Base-by-base conservation (phyloP, 1,140 invertebrate genomes). In the Portunus trituberculatus region DNA sequence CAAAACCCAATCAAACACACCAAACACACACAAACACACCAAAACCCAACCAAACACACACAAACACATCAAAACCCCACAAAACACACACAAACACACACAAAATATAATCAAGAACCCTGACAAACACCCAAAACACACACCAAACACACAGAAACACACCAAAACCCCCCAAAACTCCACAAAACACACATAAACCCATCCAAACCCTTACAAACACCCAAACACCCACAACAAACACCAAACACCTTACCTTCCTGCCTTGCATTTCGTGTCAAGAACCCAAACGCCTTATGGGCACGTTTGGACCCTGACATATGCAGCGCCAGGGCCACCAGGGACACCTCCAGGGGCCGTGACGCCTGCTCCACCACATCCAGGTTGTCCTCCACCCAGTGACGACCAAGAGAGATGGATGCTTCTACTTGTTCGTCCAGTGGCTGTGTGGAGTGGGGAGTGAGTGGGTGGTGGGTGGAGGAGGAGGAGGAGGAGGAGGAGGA, bases 321-420 rank as follows among this genome's bases (percentile, higher is more conserved):
- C 7, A 99, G 97, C 0, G 99, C 98, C 97, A 99, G 99, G 0
- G 99, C 98, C 0, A 98, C 98, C 89, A 99, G 98, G 0, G 99
- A 98, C 29, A 99, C 97, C 96, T 99, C 98, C 96, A 98, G 99
- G 0, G 99, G 98, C 94, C 98, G 97, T 4, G 98, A 98, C 76
- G 97, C 97, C 25, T 98, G 97, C 92, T 98, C 97, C 16, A 99
- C 96, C 90, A 98, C 97, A 94, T 98, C 98, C 96, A 99, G 97
- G 97, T 99, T 98, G 28, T 98, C 97, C 96, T 99, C 99, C n/a
- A 99, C 97, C 98, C 98, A 99, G 2, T 97, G 76, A 96, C 95
- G 12, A 96, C 97, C 97, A 91, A 98, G 97, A 0, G 98, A 98
- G 87, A 98, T 97, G 0, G 98, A 97, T 14, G 98, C 84, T 31